Evolutionary conservation across 2,113 vertebrate genomes (phyloP).

Genomic region (Stomatorhinus ivindoensis): DNA sequence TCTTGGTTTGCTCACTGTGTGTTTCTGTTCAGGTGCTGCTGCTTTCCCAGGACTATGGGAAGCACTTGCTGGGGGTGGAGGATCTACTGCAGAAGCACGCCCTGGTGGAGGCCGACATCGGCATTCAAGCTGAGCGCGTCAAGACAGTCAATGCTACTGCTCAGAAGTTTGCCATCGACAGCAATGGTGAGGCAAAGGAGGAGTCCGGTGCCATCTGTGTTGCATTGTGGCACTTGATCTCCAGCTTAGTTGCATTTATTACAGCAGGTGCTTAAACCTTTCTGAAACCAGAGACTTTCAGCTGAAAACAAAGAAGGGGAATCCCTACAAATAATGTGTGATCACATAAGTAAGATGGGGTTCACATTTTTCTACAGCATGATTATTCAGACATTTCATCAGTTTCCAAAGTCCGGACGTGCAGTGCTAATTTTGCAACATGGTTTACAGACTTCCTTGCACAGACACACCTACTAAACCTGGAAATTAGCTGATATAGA

Average conservation of each 20-base stretch:
- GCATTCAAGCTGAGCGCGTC: conserved; percentile 85
- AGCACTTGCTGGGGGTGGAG: conserved; percentile 88
- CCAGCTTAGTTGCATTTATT: background rate
- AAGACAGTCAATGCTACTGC: conserved; percentile 78
- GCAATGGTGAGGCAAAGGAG: conserved; percentile 62
- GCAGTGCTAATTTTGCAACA: background rate
- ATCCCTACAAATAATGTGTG: background rate
- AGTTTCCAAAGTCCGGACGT: background rate
- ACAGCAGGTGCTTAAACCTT: background rate
- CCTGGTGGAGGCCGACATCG: conserved; percentile 87
- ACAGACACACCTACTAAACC: background rate
- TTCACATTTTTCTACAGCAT: background rate
- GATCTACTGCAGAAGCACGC: conserved; percentile 90
- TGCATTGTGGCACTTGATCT: background rate
- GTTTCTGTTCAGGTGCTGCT: conserved; percentile 70
- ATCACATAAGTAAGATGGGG: background rate
- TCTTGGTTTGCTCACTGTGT: background rate
- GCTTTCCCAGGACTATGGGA: conserved; percentile 90
- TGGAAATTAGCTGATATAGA: background rate
- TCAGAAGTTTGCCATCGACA: conserved; percentile 72
- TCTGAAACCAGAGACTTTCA: background rate
- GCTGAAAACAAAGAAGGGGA: background rate
- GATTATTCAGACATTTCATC: background rate
- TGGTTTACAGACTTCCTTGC: background rate
- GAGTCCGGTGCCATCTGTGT: background rate